These are phyloP conservation scores for Adelphocoris suturalis DNA, from an alignment of 2,888 invertebrate genomes.

Conservation along the genomic window DNA sequence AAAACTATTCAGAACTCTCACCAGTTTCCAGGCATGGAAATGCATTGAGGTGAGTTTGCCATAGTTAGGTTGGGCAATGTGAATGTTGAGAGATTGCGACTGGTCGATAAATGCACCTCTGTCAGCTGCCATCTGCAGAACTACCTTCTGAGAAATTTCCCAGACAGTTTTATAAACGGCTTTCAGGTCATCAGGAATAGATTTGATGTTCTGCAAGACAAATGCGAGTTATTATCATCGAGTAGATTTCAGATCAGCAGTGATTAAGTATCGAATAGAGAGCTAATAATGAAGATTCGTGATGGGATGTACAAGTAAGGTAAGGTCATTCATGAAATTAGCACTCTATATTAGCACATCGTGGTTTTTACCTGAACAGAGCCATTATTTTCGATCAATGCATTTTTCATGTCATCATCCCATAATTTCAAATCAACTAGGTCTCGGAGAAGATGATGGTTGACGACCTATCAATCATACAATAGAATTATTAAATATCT, in stretches of 20 bases:
- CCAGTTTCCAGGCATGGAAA: constrained; percentile 97
- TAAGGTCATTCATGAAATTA: no score
- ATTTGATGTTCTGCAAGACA: constrained; percentile 84
- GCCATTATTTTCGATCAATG: constrained; percentile 93
- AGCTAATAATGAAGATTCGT: no score
- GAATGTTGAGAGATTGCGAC: constrained; percentile 98
- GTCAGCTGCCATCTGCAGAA: constrained; percentile 98
- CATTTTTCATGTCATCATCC: constrained; percentile 97
- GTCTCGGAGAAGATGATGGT: constrained; percentile 96
- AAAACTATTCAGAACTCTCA: constrained; percentile 76
- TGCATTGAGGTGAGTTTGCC: constrained; percentile 98
- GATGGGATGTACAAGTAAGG: no score
- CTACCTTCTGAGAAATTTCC: constrained; percentile 96
- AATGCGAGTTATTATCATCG: not conserved
- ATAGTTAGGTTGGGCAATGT: constrained; percentile 96
- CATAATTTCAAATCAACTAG: constrained; percentile 94
- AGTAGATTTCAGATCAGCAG: no score
- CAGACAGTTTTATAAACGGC: constrained; percentile 96
- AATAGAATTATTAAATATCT: not conserved
- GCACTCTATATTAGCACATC: no score
- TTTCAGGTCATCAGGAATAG: constrained; percentile 91
- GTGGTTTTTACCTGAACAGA: constrained; percentile 85
- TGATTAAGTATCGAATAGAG: no score
- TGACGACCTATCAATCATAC: constrained; percentile 85
- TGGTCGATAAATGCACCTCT: constrained; percentile 99